Evolutionary conservation across 92 coral and sea anemone species (phyloP).

Genomic region (Palythoa grandiflora): DNA sequence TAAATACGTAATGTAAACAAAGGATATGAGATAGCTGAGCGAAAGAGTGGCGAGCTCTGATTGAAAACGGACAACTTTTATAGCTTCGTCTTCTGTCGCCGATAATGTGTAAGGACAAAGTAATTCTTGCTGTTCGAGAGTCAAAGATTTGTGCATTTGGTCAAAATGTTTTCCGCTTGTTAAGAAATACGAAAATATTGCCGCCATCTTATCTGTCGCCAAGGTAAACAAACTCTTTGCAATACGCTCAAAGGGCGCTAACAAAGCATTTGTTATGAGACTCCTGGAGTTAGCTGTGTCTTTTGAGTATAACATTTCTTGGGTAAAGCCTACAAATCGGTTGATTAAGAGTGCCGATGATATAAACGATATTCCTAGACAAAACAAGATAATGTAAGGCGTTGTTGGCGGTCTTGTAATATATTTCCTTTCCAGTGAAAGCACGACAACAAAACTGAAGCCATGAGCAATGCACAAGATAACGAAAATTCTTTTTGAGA

Average conservation of each 20-base stretch:
- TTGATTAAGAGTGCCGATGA: conserved; percentile 26
- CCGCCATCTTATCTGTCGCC: neutral
- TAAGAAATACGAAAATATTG: neutral
- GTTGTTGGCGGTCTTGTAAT: conserved; percentile 30
- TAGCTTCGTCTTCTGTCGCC: neutral
- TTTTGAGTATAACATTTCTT: neutral
- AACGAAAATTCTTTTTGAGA: conserved; percentile 18
- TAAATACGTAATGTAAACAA: conserved; percentile 20
- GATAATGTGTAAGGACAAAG: conserved; percentile 15
- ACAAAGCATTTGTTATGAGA: neutral
- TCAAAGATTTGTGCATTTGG: neutral
- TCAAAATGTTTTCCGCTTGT: neutral
- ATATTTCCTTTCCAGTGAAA: conserved; percentile 28
- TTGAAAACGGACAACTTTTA: neutral
- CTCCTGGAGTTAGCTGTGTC: neutral
- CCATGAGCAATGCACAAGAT: conserved; percentile 22
- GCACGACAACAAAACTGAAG: conserved; percentile 32
- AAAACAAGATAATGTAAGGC: neutral
- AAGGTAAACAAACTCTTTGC: conserved; percentile 3
- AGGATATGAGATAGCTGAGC: conserved; percentile 26
- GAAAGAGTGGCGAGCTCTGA: conserved; percentile 15
- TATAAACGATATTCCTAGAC: conserved; percentile 9
- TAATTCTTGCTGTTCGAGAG: conserved; percentile 9
- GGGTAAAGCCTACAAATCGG: neutral
- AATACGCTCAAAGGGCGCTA: conserved; percentile 6